Base-by-base conservation (phyloP, 2,113 vertebrate genomes). In the Gobius niger region DNA sequence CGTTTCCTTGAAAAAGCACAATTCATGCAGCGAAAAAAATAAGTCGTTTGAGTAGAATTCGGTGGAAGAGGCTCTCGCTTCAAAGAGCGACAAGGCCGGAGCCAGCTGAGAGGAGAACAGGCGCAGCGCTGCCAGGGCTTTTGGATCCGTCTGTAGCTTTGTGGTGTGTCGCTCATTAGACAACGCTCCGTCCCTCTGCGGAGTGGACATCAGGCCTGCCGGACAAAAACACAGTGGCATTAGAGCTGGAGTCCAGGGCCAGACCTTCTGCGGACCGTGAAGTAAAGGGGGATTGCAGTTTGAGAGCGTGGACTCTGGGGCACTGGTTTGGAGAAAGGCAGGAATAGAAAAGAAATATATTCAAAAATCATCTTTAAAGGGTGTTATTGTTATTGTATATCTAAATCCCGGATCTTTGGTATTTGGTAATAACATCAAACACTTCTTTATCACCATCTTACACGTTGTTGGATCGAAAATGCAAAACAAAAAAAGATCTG, bases 11-110 rank as follows among this genome's bases (percentile, higher is more conserved):
- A 57, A 61, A 74, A 66, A 60, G 83, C 24, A 63, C 63, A 66
- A 75, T 77, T 83, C 83, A 87, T 85, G 85, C 83, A 84, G 79
- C 49, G 57, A 44, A 67, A 16, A 80, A 77, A 52, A 51, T 75
- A 7, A 67, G 64, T 46, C 66, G 8, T 57, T 40, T 8, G 63
- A 7, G 11, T 65, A 1, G 11, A 60, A 71, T 83, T 82, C 77
- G 69, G 64, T 72, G 11, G 46, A n/a, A 66, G 12, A 42, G 47
- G 60, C 77, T 49, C 68, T 49, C 68, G 72, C 52, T 51, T 66
- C 63, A 41, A 47, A 75, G 13, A n/a, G 69, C 65, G 53, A 53
- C 46, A 51, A 74, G 46, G 73, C 75, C 40, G 18, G 53, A 44
- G 63, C 46, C 49, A 3, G 15, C 56, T 56, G 40, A 62, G 51